phyloP scores from a whole-genome alignment of 2,113 vertebrate genomes.

The Colistium nudipinnis region DNA sequence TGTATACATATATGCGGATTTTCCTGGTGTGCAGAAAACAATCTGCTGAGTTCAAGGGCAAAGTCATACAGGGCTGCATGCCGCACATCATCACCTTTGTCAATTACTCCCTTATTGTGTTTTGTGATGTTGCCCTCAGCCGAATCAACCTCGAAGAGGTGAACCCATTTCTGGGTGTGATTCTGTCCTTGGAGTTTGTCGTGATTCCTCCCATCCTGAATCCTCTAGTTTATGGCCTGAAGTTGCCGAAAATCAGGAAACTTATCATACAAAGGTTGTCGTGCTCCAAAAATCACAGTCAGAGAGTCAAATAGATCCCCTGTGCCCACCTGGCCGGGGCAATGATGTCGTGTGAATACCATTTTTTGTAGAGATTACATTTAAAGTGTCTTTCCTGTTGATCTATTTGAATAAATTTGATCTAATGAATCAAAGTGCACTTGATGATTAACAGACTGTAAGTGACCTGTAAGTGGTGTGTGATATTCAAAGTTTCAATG shows the following conservation, averaged over 20 bases:
- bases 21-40: conserved; percentile 60
- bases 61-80: conserved; percentile 68
- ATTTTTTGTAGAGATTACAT: no score
- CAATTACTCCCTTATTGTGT: conserved; percentile 62
- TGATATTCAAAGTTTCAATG: no score
- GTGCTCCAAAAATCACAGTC: not conserved
- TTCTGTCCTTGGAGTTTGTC: conserved; percentile 73
- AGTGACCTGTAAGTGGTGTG: no score
- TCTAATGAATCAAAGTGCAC: no score
- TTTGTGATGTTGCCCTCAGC: conserved; percentile 68
- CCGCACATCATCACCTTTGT: conserved; percentile 68
- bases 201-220: conserved; percentile 62
- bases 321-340: not conserved
- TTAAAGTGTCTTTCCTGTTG: no score
- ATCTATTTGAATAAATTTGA: no score
- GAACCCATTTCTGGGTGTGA: conserved; percentile 48
- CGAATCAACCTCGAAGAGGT: conserved; percentile 54
- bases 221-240: conserved; percentile 65
- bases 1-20: conserved; percentile 62
- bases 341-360: no score
- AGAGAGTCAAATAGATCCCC: not conserved
- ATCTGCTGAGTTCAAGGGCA: conserved; percentile 46
- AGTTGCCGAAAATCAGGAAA: conserved; percentile 62
- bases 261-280: conserved; percentile 6
- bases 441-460: no score